Evolutionary conservation across 2,888 invertebrate species (phyloP), one percentile per base, ranked within the genome.

Genomic region (Zootermopsis nevadensis): DNA sequence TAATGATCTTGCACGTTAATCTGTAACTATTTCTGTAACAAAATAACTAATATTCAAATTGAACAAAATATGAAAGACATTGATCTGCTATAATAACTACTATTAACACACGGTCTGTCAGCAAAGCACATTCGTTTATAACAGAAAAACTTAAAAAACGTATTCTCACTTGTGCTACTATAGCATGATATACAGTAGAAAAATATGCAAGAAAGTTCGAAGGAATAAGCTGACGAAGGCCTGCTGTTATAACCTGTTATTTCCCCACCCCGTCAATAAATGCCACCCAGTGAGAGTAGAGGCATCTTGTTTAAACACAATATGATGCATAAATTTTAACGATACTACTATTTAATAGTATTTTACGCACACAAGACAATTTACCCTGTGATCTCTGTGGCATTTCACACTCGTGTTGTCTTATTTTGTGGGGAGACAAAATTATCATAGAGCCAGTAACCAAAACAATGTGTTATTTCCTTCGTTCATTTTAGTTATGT

Each of bases 341-440:
- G 31, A 53, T 77, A 55, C 42, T 76, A 19, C 27, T 76, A 42
- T 76, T 48, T 35, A 76, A 19, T 19, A 22, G 38, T 30, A 24
- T 24, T 76, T 77, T 55, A 30, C 48, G 31, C 77, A 77, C 77
- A 77, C 55, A 55, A 53, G 77, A 30, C 77, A 77, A 77, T 77
- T n/a, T 53, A 77, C 48, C 55, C 48, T 22, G 30, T 77, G 30
- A 74, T 35, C 77, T 33, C 27, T 42, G 76, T 42, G 42, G 76
- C 55, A 53, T 77, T 77, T 77, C 77, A 77, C 77, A 77, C 77
- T 69, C 69, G 19, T 33, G 6, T 22, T 19, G 27, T 19, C 7
- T 66, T 48, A 48, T 48, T 48, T 60, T 27, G 27, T 60, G 60
- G 60, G 60, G 33, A 66, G 33, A 33, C 33, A 69, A 69, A 69